phyloP scores from a whole-genome alignment of 2,113 vertebrate species.

The Campylomormyrus tamandua region DNA sequence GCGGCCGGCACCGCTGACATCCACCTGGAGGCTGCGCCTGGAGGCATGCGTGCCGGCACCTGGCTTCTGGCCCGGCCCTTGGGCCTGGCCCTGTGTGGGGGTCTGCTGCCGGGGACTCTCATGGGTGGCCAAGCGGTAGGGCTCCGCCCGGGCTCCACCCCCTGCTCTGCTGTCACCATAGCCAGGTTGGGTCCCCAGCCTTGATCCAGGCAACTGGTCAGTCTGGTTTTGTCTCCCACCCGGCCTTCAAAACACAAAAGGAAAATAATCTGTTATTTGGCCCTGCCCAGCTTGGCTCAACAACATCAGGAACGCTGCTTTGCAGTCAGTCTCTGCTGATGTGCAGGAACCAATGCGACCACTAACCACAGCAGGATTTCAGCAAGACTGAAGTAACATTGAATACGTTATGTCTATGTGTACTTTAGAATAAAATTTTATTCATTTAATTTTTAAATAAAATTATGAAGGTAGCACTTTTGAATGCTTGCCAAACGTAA shows the following conservation, averaged over 20 bases:
- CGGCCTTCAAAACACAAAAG: slow-evolving; percentile 23
- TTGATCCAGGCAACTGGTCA: slow-evolving; percentile 48
- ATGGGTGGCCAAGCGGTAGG: slow-evolving; percentile 54
- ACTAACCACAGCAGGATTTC: no score
- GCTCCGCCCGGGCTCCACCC: slow-evolving; percentile 36
- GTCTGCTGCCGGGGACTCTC: slow-evolving; percentile 33
- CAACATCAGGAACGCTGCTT: neutral
- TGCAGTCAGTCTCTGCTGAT: neutral
- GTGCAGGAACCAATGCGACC: neutral
- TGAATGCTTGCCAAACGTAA: neutral
- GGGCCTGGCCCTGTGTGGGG: slow-evolving; percentile 30
- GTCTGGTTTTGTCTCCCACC: slow-evolving; percentile 47
- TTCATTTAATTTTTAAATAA: neutral
- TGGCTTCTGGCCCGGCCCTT: neutral
- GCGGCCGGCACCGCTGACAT: slow-evolving; percentile 49
- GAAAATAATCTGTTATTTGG: neutral
- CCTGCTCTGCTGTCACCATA: slow-evolving; percentile 31
- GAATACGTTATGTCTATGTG: neutral
- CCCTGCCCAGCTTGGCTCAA: neutral
- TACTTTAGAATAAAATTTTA: neutral
- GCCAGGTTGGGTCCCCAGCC: slow-evolving; percentile 45
- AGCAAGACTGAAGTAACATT: neutral
- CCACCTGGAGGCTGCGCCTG: slow-evolving; percentile 62
- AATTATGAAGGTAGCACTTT: neutral
- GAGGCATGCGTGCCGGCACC: slow-evolving; percentile 41